Base-by-base conservation (phyloP, 2,888 invertebrate genomes). In the Synergus laeviventris region DNA sequence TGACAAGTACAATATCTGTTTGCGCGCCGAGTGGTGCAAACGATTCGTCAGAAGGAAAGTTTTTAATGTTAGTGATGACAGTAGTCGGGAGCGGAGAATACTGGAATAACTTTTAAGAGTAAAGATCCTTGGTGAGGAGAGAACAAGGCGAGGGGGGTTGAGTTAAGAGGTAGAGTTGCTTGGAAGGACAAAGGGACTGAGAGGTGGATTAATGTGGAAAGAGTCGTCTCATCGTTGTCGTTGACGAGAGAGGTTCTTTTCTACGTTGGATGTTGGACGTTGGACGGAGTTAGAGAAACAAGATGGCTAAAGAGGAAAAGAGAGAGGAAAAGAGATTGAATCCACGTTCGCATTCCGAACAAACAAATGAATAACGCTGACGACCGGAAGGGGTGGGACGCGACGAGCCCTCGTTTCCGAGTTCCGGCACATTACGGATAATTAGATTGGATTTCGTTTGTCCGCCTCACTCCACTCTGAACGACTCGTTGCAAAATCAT, bases 401-500 rank as follows among this genome's bases (percentile, higher is more conserved):
- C 83, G 83, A 84, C 86, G 85, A 86, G 84, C 81, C 84, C 81
- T 81, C 82, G 84, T 86, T 87, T 87, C 85, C 85, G 85, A 85
- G 85, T 86, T 86, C 85, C 84, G 83, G 84, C 83, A 85, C 86
- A 88, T 88, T 88, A 87, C 85, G 82, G 85, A 84, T 89, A 89
- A 89, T 88, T 89, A 88, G 86, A 88, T 88, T 87, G 86, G 81
- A 87, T 86, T 79, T 82, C 83, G 81, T 84, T 86, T 83, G 82
- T 81, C 79, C 79, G 81, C 73, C 77, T 76, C 76, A 62, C 49
- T 73, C 59, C 61, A 54, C 61, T 38, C 49, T 76, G 78, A 78
- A 78, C 77, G 75, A 80, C 80, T 81, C 82, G 79, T 82, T 85
- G 82, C 81, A 80, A 86, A 86, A 79, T 83, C 81, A 85, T 84